Evolutionary conservation across 2,113 vertebrate species (phyloP), one percentile per base, ranked within the genome.

Genomic region (Xenotilapia longispinis): DNA sequence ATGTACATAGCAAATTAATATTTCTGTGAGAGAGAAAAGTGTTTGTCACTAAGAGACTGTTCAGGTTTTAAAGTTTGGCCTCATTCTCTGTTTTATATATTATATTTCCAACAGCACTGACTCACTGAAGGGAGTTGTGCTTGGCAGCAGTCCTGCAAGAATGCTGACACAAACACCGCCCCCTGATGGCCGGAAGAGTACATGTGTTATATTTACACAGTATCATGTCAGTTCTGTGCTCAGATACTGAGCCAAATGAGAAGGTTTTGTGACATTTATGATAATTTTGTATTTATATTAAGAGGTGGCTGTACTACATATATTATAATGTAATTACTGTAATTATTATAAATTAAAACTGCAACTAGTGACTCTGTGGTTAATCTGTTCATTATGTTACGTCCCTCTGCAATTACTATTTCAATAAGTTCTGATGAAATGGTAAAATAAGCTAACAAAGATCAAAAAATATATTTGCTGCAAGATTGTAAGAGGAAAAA

Each of bases 161-260:
- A 9, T 33, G 10, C n/a, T 58, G 63, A 23, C 21, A 38, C 40
- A 82, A 91, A 90, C 80, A 92, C 86, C 89, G 90, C 85, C 92
- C 81, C 38, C 94, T 60, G n/a, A 23, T 94, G 95, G 94, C 23
- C 2, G 14, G 51, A 90, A 82, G 38, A 84, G 38, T 42, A 81
- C 78, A 91, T 36, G 57, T 23, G 36, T 83, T 19, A 73, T 49
- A 14, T 80, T 65, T 49, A 45, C 2, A 9, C 53, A 83, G 42
- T 33, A 51, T n/a, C 73, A 31, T 51, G 40, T 51, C 73, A n/a
- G 45, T n/a, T 33, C 26, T 75, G 70, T 75, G 23, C 23, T 75
- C 6, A 75, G 42, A 78, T 49, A 31, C 15, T 49, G 26, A 78
- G 23, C 9, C 15, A 26, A 47, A 49, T 49, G 15, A 19, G 6